Base-by-base conservation (phyloP, 2,888 invertebrate genomes). In the Mechanitis messenoides region DNA sequence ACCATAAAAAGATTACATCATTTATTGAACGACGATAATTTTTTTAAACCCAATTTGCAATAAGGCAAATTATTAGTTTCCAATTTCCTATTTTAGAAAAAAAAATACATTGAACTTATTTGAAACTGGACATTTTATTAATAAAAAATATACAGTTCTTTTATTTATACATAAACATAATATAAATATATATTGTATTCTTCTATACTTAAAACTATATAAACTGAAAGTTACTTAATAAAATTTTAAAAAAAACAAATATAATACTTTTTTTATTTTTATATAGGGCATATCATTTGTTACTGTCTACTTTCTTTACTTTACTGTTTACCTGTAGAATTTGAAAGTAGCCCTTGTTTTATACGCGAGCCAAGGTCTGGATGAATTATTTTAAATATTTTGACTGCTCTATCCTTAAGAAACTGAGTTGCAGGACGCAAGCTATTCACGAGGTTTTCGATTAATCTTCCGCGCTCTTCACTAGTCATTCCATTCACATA, bases 341-440 rank as follows among this genome's bases (percentile, higher is more conserved):
- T 74, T 50, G 64, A 59, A 9, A 61, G 59, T 47, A 76, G 60
- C n/a, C 74, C 73, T 60, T 72, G 67, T 20, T 71, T 71, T 64
- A 87, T 73, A 61, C 79, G 76, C n/a, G 87, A 90, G 2, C 97
- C 96, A 59, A 96, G 93, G 60, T 95, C 94, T 0, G 93, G 84
- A 81, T 97, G 94, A 4, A 95, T 95, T 69, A 95, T 90, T 4
- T 91, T 87, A 78, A 97, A 98, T 78, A 96, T 93, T 72, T 93
- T 93, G 1, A 98, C 92, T 6, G 95, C 95, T 64, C 76, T 78
- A 3, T 83, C 79, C 68, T 85, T 81, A 2, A 87, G 63, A 50
- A 75, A 96, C 64, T 91, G 91, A 61, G 94, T 92, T 3, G 96
- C 96, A 58, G 92, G 87, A 64, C 92, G 91, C 65, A 98, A 82